phyloP scores from a whole-genome alignment of 2,113 vertebrate genomes.

The Phylloscopus trochiloides region DNA sequence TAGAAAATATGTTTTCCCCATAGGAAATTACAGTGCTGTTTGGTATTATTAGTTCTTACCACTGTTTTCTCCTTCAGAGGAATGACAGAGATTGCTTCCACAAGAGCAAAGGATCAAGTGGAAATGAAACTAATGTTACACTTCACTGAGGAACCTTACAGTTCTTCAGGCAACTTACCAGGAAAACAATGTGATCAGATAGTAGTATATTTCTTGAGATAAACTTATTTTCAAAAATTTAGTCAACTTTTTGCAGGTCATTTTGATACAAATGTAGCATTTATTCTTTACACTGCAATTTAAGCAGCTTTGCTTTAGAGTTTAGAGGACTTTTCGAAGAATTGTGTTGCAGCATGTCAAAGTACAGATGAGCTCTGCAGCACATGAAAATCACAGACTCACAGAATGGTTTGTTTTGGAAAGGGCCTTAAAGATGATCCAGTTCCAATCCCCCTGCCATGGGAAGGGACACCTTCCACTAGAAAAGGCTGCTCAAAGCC shows the following conservation, averaged over 20 bases:
- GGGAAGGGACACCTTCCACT: neutral
- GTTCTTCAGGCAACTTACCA: neutral
- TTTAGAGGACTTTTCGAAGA: neutral
- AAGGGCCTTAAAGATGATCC: neutral
- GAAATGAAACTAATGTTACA: conserved; percentile 33
- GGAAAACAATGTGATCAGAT: neutral
- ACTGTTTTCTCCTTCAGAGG: conserved; percentile 57
- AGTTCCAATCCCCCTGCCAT: neutral
- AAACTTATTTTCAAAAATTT: neutral
- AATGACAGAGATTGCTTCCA: conserved; percentile 60
- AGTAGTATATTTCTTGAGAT: neutral
- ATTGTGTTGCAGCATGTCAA: neutral
- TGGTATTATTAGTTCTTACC: conserved; percentile 74
- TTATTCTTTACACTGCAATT: neutral
- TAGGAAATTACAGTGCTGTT: conserved; percentile 71
- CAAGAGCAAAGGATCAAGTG: conserved; percentile 25
- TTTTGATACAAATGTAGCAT: neutral
- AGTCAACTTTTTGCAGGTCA: neutral
- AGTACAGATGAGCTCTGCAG: neutral
- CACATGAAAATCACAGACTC: neutral
- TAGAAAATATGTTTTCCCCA: conserved; percentile 68
- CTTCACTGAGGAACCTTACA: neutral
- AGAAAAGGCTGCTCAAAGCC: neutral
- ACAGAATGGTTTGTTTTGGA: neutral
- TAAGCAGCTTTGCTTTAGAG: neutral